phyloP scores from a whole-genome alignment of 2,113 vertebrate genomes.

The Tachycineta bicolor region DNA sequence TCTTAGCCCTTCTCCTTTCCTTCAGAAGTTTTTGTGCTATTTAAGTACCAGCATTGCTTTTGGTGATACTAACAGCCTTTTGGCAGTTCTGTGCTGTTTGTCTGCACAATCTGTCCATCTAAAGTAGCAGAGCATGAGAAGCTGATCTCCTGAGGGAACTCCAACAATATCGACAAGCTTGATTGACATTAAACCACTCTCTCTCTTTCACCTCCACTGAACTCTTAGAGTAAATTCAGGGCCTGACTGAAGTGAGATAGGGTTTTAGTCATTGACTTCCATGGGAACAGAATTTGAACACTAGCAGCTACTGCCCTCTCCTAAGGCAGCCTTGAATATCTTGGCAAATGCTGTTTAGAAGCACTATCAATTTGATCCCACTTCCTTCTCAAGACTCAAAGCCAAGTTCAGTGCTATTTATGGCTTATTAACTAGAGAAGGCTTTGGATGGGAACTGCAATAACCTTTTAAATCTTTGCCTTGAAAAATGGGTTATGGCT shows the following conservation, averaged over 20 bases:
- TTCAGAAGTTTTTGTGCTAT: not conserved
- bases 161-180: slow-evolving; percentile 2
- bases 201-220: slow-evolving; percentile 29
- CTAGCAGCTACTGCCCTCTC: not conserved
- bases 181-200: slow-evolving; percentile 16
- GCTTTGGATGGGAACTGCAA: slow-evolving; percentile 8
- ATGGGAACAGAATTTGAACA: slow-evolving; percentile 19
- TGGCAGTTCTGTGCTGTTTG: not conserved
- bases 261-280: slow-evolving; percentile 21
- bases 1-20: not conserved
- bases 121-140: slow-evolving; percentile 16
- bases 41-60: not conserved
- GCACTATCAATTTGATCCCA: slow-evolving; percentile 23
- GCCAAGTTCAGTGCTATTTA: slow-evolving; percentile 48
- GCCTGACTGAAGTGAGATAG: slow-evolving; percentile 11
- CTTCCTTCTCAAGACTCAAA: slow-evolving; percentile 52
- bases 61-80: not conserved
- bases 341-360: slow-evolving; percentile 56
- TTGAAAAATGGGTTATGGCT: slow-evolving; percentile 31
- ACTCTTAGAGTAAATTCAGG: slow-evolving; percentile 17
- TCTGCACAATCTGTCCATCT: slow-evolving; percentile 16
- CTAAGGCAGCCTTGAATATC: slow-evolving; percentile 35
- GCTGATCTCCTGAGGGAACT: slow-evolving; percentile 35
- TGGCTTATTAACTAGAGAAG: slow-evolving; percentile 37
- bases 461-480: slow-evolving; percentile 9